Conservation (phyloP, 2,888 invertebrate species). For the Silvanus unidentatus region DNA sequence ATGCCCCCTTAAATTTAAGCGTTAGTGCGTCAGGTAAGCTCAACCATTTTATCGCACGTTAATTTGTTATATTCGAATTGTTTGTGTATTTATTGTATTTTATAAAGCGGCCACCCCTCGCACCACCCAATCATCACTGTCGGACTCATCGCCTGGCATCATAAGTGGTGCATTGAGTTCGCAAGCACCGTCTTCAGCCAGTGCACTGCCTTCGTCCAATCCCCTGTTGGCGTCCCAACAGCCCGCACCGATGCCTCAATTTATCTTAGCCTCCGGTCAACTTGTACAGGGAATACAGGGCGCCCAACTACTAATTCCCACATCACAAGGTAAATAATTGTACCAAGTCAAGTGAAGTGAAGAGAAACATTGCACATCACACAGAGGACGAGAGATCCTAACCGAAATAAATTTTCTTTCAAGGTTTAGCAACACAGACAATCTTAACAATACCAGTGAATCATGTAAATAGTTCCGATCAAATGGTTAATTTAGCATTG, state of each 20-base stretch:
- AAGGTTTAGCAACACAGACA: constrained; percentile 92
- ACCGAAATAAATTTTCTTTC: not conserved
- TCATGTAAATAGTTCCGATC: constrained; percentile 67
- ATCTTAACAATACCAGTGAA: constrained; percentile 92
- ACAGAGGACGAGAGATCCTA: no score
- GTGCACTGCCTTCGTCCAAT: constrained; percentile 44
- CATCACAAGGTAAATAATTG: constrained; percentile 53
- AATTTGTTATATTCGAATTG: no score
- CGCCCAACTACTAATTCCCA: constrained; percentile 90
- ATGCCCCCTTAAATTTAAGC: constrained; percentile 78
- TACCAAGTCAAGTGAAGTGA: not conserved
- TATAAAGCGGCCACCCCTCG: constrained; percentile 29
- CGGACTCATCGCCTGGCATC: constrained; percentile 27
- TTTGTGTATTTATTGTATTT: not conserved
- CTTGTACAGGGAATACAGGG: constrained; percentile 90
- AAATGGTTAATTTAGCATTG: constrained; percentile 73
- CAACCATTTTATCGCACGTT: no score
- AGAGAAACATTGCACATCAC: no score
- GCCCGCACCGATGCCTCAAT: constrained; percentile 79
- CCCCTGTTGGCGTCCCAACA: constrained; percentile 54
- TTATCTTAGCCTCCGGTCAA: constrained; percentile 86
- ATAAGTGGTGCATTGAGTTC: constrained; percentile 24
- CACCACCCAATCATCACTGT: constrained; percentile 25
- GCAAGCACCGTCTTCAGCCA: constrained; percentile 23
- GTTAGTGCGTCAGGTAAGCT: constrained; percentile 50